phyloP scores from a whole-genome alignment of 1,140 invertebrate genomes.

The Nephila pilipes region DNA sequence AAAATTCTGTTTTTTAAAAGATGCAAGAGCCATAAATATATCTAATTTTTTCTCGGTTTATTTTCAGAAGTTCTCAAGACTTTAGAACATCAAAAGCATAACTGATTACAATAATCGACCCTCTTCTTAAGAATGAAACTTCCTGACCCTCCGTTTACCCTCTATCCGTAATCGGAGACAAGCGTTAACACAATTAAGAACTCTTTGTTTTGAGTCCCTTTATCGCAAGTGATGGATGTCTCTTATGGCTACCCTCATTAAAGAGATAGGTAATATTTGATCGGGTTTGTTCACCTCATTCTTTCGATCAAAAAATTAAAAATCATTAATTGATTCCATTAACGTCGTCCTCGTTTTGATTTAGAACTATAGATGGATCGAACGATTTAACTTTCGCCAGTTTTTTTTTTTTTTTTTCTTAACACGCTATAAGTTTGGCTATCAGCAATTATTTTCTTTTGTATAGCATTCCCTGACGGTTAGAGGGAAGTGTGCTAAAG shows the following conservation, averaged over 20 bases:
- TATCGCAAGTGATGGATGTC: slow-evolving; percentile 56
- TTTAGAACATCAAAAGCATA: too few species aligned
- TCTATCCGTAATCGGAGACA: slow-evolving; percentile 52
- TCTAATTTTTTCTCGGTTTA: too few species aligned
- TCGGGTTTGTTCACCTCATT: slow-evolving; percentile 64
- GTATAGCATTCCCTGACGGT: background rate
- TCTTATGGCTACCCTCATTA: slow-evolving; percentile 41
- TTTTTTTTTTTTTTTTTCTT: background rate
- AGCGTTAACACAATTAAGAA: slow-evolving; percentile 62
- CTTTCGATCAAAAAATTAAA: slow-evolving; percentile 36
- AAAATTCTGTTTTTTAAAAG: too few species aligned
- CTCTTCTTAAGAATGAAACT: too few species aligned
- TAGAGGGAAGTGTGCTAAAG: background rate
- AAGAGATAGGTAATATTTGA: slow-evolving; percentile 45
- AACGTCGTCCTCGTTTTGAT: slow-evolving; percentile 5
- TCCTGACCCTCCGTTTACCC: background rate
- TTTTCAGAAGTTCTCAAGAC: too few species aligned
- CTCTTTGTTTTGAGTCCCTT: slow-evolving; percentile 55
- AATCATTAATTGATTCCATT: slow-evolving; percentile 60
- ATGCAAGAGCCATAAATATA: too few species aligned
- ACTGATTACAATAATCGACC: too few species aligned
- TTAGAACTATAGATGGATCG: background rate
- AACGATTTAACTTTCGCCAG: background rate
- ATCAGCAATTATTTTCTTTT: background rate
- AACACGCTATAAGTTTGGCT: background rate